A percentile compares a stretch with the other conserved stretches of the same genome.
These are phyloP conservation scores for Tetheella fluctuosa DNA, from an alignment of 2,888 invertebrate species.

Conservation along the genomic window DNA sequence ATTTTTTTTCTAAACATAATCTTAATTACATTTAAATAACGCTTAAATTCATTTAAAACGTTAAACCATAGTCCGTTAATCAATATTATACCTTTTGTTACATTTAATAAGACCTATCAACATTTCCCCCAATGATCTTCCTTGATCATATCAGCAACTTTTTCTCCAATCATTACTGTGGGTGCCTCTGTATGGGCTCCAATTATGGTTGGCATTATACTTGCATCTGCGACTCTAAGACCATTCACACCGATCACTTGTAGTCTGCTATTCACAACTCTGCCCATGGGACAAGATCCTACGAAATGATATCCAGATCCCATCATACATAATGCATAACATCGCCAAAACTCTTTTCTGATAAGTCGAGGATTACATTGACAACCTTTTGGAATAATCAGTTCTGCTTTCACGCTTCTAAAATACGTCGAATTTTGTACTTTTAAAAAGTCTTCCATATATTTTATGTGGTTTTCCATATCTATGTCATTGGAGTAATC, in stretches of 20 bases:
- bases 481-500: slow-evolving; percentile 82
- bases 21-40: too few species aligned
- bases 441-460: slow-evolving; percentile 51
- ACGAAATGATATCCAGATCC: slow-evolving; percentile 88
- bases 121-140: slow-evolving; percentile 19
- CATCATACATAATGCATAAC: slow-evolving; percentile 85
- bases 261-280: slow-evolving; percentile 86
- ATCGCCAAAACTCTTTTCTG: slow-evolving; percentile 86
- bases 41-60: too few species aligned
- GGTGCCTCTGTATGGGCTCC: slow-evolving; percentile 90
- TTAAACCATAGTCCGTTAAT: too few species aligned
- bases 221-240: slow-evolving; percentile 88
- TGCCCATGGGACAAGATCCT: slow-evolving; percentile 89
- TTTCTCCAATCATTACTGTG: slow-evolving; percentile 90
- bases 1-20: too few species aligned
- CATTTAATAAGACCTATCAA: background rate
- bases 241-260: slow-evolving; percentile 85
- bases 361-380: slow-evolving; percentile 31
- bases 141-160: slow-evolving; percentile 48
- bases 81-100: too few species aligned
- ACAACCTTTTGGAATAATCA: slow-evolving; percentile 37
- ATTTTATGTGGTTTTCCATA: slow-evolving; percentile 61
- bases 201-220: slow-evolving; percentile 89
- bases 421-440: slow-evolving; percentile 69
- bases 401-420: slow-evolving; percentile 45